A percentile compares a stretch with the other conserved stretches of the same genome.
phyloP scores from a whole-genome alignment of 1,140 invertebrate species.

The Lordiphosa mommai region DNA sequence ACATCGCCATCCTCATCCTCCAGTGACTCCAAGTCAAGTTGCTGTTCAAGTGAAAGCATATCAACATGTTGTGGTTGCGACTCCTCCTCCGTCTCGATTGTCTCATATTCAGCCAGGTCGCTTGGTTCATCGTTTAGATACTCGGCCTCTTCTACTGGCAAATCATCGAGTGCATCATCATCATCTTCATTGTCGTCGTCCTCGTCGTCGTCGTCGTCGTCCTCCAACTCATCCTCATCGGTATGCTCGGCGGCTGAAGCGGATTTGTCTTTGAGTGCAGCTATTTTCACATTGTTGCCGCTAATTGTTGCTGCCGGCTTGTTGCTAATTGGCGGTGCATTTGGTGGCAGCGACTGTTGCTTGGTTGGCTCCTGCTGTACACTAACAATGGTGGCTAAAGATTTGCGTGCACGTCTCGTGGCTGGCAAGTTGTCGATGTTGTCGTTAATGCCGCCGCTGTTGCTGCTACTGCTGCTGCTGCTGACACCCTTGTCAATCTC shows the following conservation, averaged over 20 bases:
- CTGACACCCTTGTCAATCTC: constrained; percentile 32
- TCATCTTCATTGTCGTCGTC: constrained; percentile 13
- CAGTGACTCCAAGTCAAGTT: constrained; percentile 56
- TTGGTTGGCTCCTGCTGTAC: constrained; percentile 19
- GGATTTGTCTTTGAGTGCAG: constrained; percentile 32
- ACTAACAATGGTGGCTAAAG: constrained; percentile 44
- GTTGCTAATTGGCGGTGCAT: constrained; percentile 73
- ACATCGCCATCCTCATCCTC: constrained; percentile 40
- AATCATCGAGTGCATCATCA: constrained; percentile 37
- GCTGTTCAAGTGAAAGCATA: constrained; percentile 56
- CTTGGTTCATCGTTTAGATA: constrained; percentile 56
- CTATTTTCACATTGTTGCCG: constrained; percentile 44
- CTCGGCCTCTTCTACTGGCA: constrained; percentile 45
- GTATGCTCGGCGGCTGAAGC: constrained; percentile 11
- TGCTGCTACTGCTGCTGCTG: constrained; percentile 14
- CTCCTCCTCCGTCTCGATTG: constrained; percentile 24
- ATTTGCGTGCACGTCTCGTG: constrained; percentile 64
- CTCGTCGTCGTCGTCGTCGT: constrained; percentile 14
- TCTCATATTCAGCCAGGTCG: constrained; percentile 56
- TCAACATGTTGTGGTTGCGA: constrained; percentile 38
- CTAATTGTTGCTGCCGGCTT: constrained; percentile 57
- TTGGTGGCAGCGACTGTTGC: constrained; percentile 50
- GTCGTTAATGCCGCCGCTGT: constrained; percentile 11
- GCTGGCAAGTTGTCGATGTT: constrained; percentile 32
- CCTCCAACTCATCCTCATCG: neutral